Percentiles rank a stretch among this genome's conserved stretches.
phyloP scores from a whole-genome alignment of 2,113 vertebrate species.

The Oryzias curvinotus region DNA sequence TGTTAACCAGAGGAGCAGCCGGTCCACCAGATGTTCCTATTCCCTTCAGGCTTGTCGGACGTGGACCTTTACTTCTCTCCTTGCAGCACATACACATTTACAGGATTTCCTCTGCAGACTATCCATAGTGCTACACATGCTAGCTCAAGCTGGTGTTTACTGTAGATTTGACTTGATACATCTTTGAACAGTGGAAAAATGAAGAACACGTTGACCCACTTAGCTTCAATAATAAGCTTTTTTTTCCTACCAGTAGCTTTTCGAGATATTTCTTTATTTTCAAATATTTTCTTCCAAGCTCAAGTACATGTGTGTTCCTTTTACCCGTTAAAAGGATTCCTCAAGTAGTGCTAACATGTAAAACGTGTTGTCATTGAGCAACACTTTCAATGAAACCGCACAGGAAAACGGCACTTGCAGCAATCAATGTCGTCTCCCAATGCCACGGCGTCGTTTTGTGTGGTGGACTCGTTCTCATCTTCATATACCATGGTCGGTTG shows the following conservation, averaged over 20 bases:
- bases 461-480: constrained; percentile 40
- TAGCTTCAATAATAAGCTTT: constrained; percentile 16
- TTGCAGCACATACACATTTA: constrained; percentile 43
- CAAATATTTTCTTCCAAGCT: constrained; percentile 7
- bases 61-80: constrained; percentile 76
- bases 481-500: constrained; percentile 54
- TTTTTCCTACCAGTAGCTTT: constrained; percentile 5
- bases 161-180: constrained; percentile 31
- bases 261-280: constrained; percentile 10
- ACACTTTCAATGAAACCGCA: background rate
- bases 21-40: constrained; percentile 77
- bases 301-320: constrained; percentile 7
- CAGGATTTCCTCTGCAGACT: constrained; percentile 19
- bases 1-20: constrained; percentile 81
- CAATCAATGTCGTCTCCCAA: constrained; percentile 26
- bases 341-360: background rate
- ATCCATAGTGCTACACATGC: constrained; percentile 33
- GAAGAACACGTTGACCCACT: constrained; percentile 32
- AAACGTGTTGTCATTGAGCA: constrained; percentile 12
- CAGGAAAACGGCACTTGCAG: constrained; percentile 11
- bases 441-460: constrained; percentile 22
- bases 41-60: constrained; percentile 75
- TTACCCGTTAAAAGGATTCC: constrained; percentile 20
- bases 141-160: constrained; percentile 13
- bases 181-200: constrained; percentile 23